Conservation (phyloP, 2,113 vertebrate species). For the Notothenia rossii region DNA sequence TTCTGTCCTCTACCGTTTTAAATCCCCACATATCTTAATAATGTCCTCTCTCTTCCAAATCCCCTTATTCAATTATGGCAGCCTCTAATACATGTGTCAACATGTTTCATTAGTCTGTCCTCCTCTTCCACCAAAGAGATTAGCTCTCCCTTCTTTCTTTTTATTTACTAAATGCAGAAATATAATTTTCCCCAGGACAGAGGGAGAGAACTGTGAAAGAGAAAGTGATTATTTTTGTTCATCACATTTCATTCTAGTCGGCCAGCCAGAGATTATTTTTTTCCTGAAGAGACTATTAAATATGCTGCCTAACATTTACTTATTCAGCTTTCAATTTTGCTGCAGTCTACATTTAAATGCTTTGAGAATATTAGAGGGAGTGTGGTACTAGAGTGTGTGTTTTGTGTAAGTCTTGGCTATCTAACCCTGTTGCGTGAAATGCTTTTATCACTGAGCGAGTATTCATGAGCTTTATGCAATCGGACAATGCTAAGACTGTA, state of each 20-base stretch:
- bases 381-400: not conserved
- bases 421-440: slow-evolving; percentile 21
- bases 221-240: slow-evolving; percentile 67
- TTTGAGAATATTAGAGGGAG: slow-evolving; percentile 50
- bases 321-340: slow-evolving; percentile 66
- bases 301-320: slow-evolving; percentile 55
- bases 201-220: slow-evolving; percentile 36
- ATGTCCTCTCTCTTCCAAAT: slow-evolving; percentile 57
- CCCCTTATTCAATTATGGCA: slow-evolving; percentile 77
- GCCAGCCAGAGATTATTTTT: slow-evolving; percentile 30
- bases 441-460: slow-evolving; percentile 44
- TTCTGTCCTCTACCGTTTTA: slow-evolving; percentile 44
- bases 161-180: slow-evolving; percentile 76
- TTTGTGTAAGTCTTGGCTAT: slow-evolving; percentile 59
- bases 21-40: slow-evolving; percentile 60
- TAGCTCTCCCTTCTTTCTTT: slow-evolving; percentile 63
- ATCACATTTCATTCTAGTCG: slow-evolving; percentile 61
- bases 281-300: slow-evolving; percentile 64
- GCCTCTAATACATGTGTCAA: slow-evolving; percentile 76
- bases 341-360: slow-evolving; percentile 64
- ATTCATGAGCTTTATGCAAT: slow-evolving; percentile 44
- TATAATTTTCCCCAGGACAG: slow-evolving; percentile 66
- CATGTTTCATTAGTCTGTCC: slow-evolving; percentile 74
- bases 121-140: slow-evolving; percentile 69
- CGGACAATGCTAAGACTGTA: slow-evolving; percentile 39